These are phyloP conservation scores for Eulemur macaco DNA, from an alignment of 2,113 vertebrate genomes.

Conservation along the genomic window DNA sequence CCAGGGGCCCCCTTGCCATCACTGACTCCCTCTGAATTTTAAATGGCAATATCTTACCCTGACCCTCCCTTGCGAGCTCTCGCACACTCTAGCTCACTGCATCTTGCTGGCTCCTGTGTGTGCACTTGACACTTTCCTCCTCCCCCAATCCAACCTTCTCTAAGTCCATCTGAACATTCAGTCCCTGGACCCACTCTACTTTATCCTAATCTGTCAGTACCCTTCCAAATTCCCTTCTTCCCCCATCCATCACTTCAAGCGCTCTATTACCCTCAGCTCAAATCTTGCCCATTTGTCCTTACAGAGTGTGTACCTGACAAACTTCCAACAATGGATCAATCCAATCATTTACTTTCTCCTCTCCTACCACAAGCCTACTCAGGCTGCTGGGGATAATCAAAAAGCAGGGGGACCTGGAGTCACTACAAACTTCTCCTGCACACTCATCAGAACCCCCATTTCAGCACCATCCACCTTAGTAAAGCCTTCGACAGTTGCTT, in stretches of 20 bases:
- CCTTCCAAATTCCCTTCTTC: background rate
- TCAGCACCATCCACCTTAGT: background rate
- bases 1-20: background rate
- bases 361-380: background rate
- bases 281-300: background rate
- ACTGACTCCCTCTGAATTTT: background rate
- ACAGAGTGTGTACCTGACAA: background rate
- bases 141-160: background rate
- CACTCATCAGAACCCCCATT: background rate
- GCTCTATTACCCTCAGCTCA: background rate
- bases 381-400: background rate
- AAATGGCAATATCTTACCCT: background rate
- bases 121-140: accelerated
- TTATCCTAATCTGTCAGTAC: background rate
- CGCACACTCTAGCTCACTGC: background rate
- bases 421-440: background rate
- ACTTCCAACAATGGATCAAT: constrained; percentile 13
- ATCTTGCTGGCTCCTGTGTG: background rate
- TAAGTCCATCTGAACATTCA: background rate
- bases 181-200: constrained; percentile 4
- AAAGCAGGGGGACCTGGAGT: background rate
- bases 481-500: background rate
- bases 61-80: background rate
- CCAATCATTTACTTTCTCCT: background rate
- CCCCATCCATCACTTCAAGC: background rate